Evolutionary conservation across 2,888 invertebrate genomes (phyloP), one percentile per base, ranked within the genome.

Genomic region (Drosophila melanosoma): DNA sequence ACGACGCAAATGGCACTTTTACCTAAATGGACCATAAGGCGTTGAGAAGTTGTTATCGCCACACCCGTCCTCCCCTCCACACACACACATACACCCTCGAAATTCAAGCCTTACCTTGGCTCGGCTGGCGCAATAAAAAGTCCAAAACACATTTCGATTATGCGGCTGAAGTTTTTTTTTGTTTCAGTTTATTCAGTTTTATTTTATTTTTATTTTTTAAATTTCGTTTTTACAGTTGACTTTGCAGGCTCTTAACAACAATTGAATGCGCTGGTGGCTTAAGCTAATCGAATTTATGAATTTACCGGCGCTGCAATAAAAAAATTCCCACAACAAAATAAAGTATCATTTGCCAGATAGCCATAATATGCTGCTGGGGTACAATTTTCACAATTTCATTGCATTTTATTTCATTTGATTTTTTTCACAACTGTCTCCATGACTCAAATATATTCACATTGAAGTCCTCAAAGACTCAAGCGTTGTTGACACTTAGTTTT

Each of bases 1-100:
- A 53, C 65, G 85, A 86, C 83, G 84, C 91, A 91, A 91, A 91
- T 91, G 91, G 81, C 90, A 91, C 89, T 91, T 91, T 88, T 84
- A 78, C 85, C 83, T 88, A 90, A 90, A 91, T 91, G 91, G 89
- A 83, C 91, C 83, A 91, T 91, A 91, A 89, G 91, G 89, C 91
- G 89, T 89, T 89, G 84, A 87, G 89, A 87, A 87, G 89, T 74
- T 87, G 87, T 89, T 89, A 87, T 87, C 79, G 81, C 74, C 69
- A 69, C 58, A 26, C 3, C 12, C 56, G 48, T 35, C 58, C 60
- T 51, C 42, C 49, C 12, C 52, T 12, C 53, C 35, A 42, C 42
- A 32, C 53, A 56, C 42, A 52, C 61, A 61, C 4, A 33, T 42
- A 58, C 53, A 66, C 40, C 52, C 61, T 52, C 11, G 15, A 60